These are phyloP conservation scores for Esox lucius DNA, from an alignment of 2,797 vertebrate species.

Conservation along the genomic window DNA sequence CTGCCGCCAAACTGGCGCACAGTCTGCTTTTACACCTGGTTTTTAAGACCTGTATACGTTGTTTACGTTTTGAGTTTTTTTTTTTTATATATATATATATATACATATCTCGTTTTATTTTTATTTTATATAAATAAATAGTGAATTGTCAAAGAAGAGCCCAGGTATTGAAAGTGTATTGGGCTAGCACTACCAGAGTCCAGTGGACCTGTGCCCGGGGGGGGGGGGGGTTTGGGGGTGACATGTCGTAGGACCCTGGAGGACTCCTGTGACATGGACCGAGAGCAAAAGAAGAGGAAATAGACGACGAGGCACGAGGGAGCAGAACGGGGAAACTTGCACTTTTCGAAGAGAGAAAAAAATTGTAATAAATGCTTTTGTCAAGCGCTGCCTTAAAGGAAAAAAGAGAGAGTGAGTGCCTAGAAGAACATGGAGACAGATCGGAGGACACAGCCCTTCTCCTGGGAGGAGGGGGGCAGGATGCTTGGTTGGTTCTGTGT, in stretches of 20 bases:
- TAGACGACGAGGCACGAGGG: neutral
- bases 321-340: slow-evolving; percentile 50
- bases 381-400: slow-evolving; percentile 55
- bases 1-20: too few relatives aligned
- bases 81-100: slow-evolving; percentile 27
- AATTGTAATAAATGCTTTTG: too few relatives aligned
- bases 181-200: slow-evolving; percentile 14
- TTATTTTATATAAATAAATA: slow-evolving; percentile 9
- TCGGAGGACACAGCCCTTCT: slow-evolving; percentile 8
- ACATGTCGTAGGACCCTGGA: slow-evolving; percentile 45
- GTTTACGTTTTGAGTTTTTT: slow-evolving; percentile 28
- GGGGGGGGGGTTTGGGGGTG: neutral
- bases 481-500: slow-evolving; percentile 59
- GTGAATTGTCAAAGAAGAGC: slow-evolving; percentile 42
- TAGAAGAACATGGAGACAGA: slow-evolving; percentile 26
- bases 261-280: slow-evolving; percentile 35
- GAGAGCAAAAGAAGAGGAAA: neutral
- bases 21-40: slow-evolving; percentile 15
- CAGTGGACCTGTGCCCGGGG: neutral
- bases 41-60: slow-evolving; percentile 12
- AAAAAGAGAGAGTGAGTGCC: slow-evolving; percentile 27
- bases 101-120: slow-evolving; percentile 19
- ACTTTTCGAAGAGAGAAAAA: too few relatives aligned
- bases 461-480: slow-evolving; percentile 36
- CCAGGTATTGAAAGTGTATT: slow-evolving; percentile 14